Evolutionary conservation across 2,888 invertebrate species (phyloP).

Genomic region (Archaeoteleia sp.): DNA sequence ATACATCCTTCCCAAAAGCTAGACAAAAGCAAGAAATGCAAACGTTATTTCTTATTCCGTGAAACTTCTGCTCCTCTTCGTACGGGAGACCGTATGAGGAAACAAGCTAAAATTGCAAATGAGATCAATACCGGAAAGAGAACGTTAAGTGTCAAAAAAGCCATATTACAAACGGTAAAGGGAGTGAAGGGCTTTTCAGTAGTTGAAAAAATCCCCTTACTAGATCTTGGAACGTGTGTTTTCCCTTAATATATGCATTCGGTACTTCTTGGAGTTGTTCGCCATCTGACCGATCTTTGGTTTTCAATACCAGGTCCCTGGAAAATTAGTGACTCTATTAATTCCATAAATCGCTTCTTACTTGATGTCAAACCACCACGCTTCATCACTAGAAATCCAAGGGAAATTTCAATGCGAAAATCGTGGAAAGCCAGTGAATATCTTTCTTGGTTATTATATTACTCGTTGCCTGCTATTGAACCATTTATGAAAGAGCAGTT

Average conservation of each 20-base stretch:
- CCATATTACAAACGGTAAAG: background rate
- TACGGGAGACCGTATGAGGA: background rate
- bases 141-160: background rate
- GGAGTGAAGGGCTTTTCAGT: conserved; percentile 19
- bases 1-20: background rate
- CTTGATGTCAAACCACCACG: conserved; percentile 19
- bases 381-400: conserved; percentile 20
- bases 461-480: no score
- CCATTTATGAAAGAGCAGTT: no score
- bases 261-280: conserved; percentile 8
- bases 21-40: background rate
- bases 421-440: no score
- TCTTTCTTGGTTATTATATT: no score
- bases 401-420: conserved; percentile 4
- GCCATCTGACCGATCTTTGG: conserved; percentile 3
- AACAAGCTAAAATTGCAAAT: background rate
- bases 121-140: background rate
- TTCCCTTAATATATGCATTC: conserved; percentile 33
- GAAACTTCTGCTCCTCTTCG: background rate
- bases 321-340: conserved; percentile 14
- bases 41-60: background rate
- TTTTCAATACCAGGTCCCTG: conserved; percentile 6
- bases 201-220: conserved; percentile 14
- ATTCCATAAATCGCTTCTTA: conserved; percentile 12
- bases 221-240: conserved; percentile 16